Base-by-base conservation (phyloP, 2,888 invertebrate genomes). In the Blastobasis lacticolella region DNA sequence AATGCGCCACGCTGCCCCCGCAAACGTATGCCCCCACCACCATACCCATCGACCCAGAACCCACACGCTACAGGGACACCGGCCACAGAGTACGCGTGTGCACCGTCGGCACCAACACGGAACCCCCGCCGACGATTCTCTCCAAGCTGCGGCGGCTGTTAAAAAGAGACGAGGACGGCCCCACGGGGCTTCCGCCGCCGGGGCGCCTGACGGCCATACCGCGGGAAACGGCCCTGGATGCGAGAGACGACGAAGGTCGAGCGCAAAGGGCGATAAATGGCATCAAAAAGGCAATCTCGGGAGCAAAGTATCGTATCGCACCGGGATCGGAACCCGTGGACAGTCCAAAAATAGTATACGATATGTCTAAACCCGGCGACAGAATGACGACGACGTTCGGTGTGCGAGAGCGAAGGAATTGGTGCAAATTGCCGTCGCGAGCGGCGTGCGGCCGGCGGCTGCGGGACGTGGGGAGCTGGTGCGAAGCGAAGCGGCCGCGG, bases 331-430 rank as follows among this genome's bases (percentile, higher is more conserved):
- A 81, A 46, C 57, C 70, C 0, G 73, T 83, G 7, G 88, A 81
- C 6, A 88, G 87, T 57, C 88, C 88, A 1, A 87, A 85, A 59
- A 87, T 87, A 52, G 82, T 84, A 45, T 88, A 84, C 59, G 78
- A 86, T 46, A 73, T 78, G 53, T 69, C 83, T 5, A 87, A 83
- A 55, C 87, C 87, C 1, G 88, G 87, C 0, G 80, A 87, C 51
- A 74, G 87, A 49, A 88, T 88, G 87, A 71, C 75, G 45, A 75
- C 79, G 6, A 85, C 83, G 37, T 88, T 88, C 49, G 87, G 88
- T 45, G 81, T 74, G 38, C 69, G 73, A n/a, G 76, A 78, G 56
- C 60, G 71, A 5, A 67, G 71, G 38, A 69, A 68, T 49, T 81
- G 83, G 77, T 78, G 73, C 57, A 74, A 70, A 57, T 52, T 83